phyloP scores from a whole-genome alignment of 2,888 invertebrate species.

The Glaucopsyche alexis region DNA sequence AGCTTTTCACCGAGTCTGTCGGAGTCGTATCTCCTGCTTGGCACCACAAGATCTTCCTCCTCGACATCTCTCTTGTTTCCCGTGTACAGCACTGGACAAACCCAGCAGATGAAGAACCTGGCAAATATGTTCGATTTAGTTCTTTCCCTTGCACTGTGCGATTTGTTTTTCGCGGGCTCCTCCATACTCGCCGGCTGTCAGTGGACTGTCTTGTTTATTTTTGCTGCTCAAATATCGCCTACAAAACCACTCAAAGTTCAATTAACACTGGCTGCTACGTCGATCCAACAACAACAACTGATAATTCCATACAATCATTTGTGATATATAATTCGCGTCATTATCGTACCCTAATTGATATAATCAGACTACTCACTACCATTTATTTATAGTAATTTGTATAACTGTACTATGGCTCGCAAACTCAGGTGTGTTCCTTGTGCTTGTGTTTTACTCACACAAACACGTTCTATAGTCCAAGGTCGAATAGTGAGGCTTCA shows the following conservation, averaged over 20 bases:
- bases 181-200: slow-evolving; percentile 29
- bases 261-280: slow-evolving; percentile 1
- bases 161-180: slow-evolving; percentile 39
- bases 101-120: slow-evolving; percentile 69
- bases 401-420: neutral
- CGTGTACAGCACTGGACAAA: slow-evolving; percentile 71
- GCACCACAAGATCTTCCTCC: slow-evolving; percentile 82
- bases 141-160: slow-evolving; percentile 45
- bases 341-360: slow-evolving; percentile 18
- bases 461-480: slow-evolving; percentile 6
- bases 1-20: slow-evolving; percentile 79
- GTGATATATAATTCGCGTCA: slow-evolving; percentile 14
- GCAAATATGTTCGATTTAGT: slow-evolving; percentile 64
- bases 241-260: slow-evolving; percentile 3
- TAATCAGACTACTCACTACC: neutral
- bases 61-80: slow-evolving; percentile 81
- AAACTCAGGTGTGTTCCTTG: neutral
- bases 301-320: slow-evolving; percentile 22
- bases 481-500: slow-evolving; percentile 1
- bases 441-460: neutral
- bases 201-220: neutral
- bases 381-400: neutral
- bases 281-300: slow-evolving; percentile 8
- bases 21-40: slow-evolving; percentile 81
- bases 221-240: neutral